Conservation (phyloP, 2,113 vertebrate genomes). For the Sinocyclocheilus maitianheensis region DNA sequence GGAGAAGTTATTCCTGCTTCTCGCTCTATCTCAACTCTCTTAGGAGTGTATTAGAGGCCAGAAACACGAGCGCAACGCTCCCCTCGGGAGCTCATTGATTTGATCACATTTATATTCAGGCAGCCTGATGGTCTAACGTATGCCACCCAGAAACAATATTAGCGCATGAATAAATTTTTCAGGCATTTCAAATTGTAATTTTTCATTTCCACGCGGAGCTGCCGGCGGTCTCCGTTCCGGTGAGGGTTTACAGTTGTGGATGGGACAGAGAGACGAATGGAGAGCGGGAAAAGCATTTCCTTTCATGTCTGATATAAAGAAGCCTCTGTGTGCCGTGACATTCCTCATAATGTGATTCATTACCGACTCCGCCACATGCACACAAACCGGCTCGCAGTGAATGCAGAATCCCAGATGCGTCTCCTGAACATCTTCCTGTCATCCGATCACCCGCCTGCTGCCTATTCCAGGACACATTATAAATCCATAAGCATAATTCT, state of each 20-base stretch:
- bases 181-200: background rate
- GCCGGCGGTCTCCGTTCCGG: constrained; percentile 48
- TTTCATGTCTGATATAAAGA: constrained; percentile 66
- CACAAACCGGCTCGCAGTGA: too few relatives aligned
- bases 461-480: background rate
- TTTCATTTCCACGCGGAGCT: background rate
- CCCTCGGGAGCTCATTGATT: constrained; percentile 54
- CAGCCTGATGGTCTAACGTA: background rate
- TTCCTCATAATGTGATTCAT: constrained; percentile 77
- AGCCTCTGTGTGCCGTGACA: constrained; percentile 69
- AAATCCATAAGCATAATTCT: background rate
- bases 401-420: background rate
- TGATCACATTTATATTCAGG: constrained; percentile 62
- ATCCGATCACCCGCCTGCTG: background rate
- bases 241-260: constrained; percentile 37
- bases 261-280: constrained; percentile 65
- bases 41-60: background rate
- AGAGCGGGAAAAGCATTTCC: constrained; percentile 62
- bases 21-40: constrained; percentile 31
- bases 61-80: background rate
- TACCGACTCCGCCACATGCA: constrained; percentile 48
- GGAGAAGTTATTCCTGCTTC: constrained; percentile 40
- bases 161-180: background rate
- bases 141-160: constrained; percentile 19
- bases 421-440: constrained; percentile 5